A percentile compares a stretch with the other conserved stretches of the same genome.
Conservation (phyloP, 2,113 vertebrate species). For the Triplophysa rosa region DNA sequence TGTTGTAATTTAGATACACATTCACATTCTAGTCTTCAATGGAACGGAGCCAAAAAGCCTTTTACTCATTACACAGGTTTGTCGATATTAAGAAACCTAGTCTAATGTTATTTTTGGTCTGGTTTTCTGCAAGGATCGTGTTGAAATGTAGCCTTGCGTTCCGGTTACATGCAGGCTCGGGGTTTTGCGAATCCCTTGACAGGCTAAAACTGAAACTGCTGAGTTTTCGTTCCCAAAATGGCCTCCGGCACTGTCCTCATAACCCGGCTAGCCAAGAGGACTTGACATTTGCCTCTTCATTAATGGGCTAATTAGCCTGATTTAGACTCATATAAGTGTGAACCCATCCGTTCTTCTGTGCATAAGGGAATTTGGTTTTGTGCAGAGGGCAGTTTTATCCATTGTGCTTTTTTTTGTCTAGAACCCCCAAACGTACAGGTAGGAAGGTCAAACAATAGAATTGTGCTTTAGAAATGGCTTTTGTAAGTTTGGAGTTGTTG, state of each 20-base stretch:
- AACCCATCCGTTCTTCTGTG: constrained; percentile 36
- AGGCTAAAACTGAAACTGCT: constrained; percentile 39
- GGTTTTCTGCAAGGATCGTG: neutral
- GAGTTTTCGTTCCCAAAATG: constrained; percentile 33
- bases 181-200: constrained; percentile 8
- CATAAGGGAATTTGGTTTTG: constrained; percentile 45
- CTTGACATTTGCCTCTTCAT: constrained; percentile 73
- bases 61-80: constrained; percentile 67
- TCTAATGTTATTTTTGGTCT: constrained; percentile 13
- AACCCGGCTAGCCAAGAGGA: constrained; percentile 59
- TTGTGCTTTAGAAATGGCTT: neutral
- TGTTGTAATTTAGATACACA: constrained; percentile 62
- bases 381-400: constrained; percentile 32
- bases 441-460: constrained; percentile 29
- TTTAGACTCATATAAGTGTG: constrained; percentile 50
- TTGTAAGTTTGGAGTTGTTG: constrained; percentile 23
- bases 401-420: neutral
- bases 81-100: constrained; percentile 65
- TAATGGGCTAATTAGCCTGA: constrained; percentile 72
- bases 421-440: neutral
- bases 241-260: constrained; percentile 47
- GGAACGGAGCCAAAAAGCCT: constrained; percentile 72
- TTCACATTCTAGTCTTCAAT: constrained; percentile 61
- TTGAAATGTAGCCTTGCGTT: constrained; percentile 2
- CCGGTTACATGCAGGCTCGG: neutral